Evolutionary conservation across 2,888 invertebrate genomes (phyloP).

Genomic region (Serripes groenlandicus): DNA sequence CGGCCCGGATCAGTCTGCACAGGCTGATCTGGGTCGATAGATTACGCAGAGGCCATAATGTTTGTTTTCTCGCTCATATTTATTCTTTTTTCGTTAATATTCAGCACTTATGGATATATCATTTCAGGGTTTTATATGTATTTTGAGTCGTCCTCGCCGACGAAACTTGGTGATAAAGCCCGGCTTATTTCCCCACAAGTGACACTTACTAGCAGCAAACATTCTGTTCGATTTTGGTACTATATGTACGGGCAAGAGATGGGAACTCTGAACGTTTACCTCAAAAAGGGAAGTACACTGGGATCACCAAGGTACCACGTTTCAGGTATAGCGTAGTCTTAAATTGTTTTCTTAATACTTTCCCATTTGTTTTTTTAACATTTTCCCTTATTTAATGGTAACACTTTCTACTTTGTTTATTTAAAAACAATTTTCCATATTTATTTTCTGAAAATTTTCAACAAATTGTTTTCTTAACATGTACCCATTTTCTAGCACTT

Average conservation of each 20-base stretch:
- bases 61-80: no score
- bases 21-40: no score
- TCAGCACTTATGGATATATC: no score
- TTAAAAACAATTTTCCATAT: no score
- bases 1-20: no score
- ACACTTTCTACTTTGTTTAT: no score
- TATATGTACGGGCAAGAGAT: slow-evolving; percentile 83
- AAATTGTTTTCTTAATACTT: not conserved
- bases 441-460: no score
- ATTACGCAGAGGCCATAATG: no score
- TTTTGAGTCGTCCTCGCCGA: slow-evolving; percentile 77
- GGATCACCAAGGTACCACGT: slow-evolving; percentile 74
- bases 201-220: slow-evolving; percentile 46
- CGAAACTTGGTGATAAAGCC: slow-evolving; percentile 69
- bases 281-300: slow-evolving; percentile 61
- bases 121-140: slow-evolving; percentile 75
- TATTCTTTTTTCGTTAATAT: no score
- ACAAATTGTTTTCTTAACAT: no score
- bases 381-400: no score
- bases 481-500: no score
- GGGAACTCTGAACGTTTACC: slow-evolving; percentile 76
- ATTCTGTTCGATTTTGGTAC: slow-evolving; percentile 83
- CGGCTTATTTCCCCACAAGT: slow-evolving; percentile 65
- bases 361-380: not conserved
- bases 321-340: slow-evolving; percentile 62